Evolutionary conservation across 2,113 vertebrate species (phyloP).

Genomic region (Patagioenas fasciata): DNA sequence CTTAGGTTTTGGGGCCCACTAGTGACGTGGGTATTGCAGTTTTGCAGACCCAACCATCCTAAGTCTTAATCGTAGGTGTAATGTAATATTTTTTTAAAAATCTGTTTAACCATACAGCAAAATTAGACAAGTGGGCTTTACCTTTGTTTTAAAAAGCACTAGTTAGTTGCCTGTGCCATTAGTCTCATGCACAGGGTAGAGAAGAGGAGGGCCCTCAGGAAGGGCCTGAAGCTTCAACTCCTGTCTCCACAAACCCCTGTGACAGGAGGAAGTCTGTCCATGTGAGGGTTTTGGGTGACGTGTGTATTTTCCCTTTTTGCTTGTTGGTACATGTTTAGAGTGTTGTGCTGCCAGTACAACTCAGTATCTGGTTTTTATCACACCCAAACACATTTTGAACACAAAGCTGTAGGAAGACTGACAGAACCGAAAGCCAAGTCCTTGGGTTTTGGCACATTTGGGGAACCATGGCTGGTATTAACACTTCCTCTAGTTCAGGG

Average conservation of each 20-base stretch:
- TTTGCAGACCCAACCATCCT: not conserved
- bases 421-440: not conserved
- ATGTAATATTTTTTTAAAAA: not conserved
- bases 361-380: not conserved
- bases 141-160: not conserved
- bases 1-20: not conserved
- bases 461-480: not conserved
- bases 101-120: not conserved
- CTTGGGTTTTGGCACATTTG: not conserved
- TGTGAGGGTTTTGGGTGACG: not conserved
- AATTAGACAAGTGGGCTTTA: not conserved
- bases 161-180: not conserved
- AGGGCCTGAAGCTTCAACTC: not conserved
- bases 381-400: not conserved
- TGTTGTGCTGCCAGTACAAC: not conserved
- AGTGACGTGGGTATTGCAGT: not conserved
- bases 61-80: not conserved
- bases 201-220: not conserved
- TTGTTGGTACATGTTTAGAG: not conserved
- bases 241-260: not conserved
- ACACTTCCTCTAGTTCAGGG: not conserved
- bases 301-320: not conserved
- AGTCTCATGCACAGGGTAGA: not conserved
- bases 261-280: not conserved
- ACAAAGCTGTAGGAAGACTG: not conserved